phyloP scores from a whole-genome alignment of 2,113 vertebrate species.

The Cacatua alba region DNA sequence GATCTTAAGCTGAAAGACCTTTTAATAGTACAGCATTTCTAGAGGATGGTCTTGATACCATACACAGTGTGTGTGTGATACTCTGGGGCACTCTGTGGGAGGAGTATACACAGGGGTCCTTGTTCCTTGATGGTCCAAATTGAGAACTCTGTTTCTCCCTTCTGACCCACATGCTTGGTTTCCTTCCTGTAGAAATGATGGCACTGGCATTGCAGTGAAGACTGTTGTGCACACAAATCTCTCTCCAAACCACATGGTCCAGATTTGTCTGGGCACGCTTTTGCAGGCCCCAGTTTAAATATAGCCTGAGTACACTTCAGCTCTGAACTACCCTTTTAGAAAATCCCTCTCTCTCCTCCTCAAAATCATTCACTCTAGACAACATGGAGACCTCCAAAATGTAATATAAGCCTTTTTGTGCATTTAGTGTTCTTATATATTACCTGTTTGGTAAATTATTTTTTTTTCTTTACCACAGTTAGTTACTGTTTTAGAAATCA shows the following conservation, averaged over 20 bases:
- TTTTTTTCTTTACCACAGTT: not conserved
- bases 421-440: not conserved
- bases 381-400: not conserved
- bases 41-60: not conserved
- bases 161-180: not conserved
- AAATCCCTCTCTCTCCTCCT: not conserved
- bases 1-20: not conserved
- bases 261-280: not conserved
- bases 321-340: not conserved
- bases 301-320: not conserved
- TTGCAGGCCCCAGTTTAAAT: not conserved
- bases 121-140: not conserved
- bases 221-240: not conserved
- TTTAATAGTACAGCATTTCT: not conserved
- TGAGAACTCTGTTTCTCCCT: not conserved
- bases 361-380: not conserved
- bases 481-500: not conserved
- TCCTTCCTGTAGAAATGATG: not conserved
- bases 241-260: not conserved
- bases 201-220: not conserved
- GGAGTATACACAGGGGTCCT: not conserved
- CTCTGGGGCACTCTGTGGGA: not conserved
- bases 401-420: not conserved
- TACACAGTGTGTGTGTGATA: not conserved
- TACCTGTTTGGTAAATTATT: not conserved